These are phyloP conservation scores for Drosophila ezoana DNA, from an alignment of 2,888 invertebrate species.

Conservation along the genomic window DNA sequence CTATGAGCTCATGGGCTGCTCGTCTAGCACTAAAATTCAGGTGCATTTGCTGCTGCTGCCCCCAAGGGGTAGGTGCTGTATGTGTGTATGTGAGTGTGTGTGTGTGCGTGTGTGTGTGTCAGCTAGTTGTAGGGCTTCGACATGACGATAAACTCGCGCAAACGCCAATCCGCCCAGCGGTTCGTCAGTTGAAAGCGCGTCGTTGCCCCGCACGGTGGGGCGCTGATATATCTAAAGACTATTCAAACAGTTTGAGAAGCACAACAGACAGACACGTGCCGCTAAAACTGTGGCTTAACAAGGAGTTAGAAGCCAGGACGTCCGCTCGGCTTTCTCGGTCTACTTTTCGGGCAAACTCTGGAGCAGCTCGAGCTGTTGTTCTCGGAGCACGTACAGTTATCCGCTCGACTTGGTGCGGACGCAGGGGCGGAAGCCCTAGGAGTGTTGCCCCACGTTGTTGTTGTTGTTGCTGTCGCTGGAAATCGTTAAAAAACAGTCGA, in stretches of 20 bases:
- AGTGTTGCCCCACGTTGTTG: constrained; percentile 46
- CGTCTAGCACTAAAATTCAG: constrained; percentile 44
- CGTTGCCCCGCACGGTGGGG: constrained; percentile 50
- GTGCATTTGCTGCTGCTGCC: constrained; percentile 27
- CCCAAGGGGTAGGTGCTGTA: constrained; percentile 53
- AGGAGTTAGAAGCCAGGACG: constrained; percentile 29
- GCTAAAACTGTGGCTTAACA: constrained; percentile 20
- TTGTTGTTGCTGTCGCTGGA: constrained; percentile 49
- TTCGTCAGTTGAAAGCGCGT: constrained; percentile 82
- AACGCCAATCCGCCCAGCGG: constrained; percentile 54
- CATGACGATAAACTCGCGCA: constrained; percentile 56
- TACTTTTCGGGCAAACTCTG: too few relatives aligned
- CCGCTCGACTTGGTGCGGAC: constrained; percentile 35
- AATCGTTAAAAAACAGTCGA: constrained; percentile 71
- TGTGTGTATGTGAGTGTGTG: constrained; percentile 1
- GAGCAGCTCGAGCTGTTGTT: constrained; percentile 7
- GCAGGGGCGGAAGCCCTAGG: constrained; percentile 63
- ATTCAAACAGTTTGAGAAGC: constrained; percentile 47
- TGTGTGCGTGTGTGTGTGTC: constrained; percentile 3
- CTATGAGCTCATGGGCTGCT: constrained; percentile 57
- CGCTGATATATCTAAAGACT: background rate
- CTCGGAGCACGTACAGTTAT: constrained; percentile 59
- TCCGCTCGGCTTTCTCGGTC: too few relatives aligned
- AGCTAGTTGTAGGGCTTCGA: constrained; percentile 28
- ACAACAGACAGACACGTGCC: constrained; percentile 19